A percentile compares a stretch with the other conserved stretches of the same genome.
Evolutionary conservation across 2,113 vertebrate species (phyloP).

Genomic region (Sceloporus tristichus): DNA sequence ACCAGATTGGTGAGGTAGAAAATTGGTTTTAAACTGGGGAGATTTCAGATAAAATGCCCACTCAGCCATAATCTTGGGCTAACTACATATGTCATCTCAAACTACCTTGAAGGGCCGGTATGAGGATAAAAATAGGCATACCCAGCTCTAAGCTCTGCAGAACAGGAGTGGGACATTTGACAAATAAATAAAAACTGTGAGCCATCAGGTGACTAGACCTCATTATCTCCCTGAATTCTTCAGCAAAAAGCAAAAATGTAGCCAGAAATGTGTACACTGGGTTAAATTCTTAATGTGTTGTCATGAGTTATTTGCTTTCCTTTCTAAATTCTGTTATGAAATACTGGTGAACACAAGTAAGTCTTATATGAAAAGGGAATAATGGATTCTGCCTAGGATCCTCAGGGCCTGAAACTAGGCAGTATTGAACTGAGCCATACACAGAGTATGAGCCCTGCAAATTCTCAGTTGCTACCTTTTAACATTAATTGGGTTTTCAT

Average conservation of each 20-base stretch:
- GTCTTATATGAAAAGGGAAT: background rate
- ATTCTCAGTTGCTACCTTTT: background rate
- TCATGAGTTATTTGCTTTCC: background rate
- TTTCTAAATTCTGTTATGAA: background rate
- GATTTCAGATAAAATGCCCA: background rate
- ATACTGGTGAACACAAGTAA: constrained; percentile 2
- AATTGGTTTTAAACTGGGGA: background rate
- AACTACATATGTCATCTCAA: background rate
- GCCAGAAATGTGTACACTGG: background rate
- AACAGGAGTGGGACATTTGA: background rate
- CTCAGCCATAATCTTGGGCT: background rate
- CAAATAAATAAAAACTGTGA: constrained; percentile 22
- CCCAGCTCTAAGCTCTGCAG: background rate
- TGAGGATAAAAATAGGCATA: background rate
- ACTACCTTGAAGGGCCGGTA: background rate
- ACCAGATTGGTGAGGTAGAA: background rate
- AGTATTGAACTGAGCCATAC: background rate
- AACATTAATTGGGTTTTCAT: background rate
- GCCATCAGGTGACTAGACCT: background rate
- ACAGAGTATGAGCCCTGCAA: background rate
- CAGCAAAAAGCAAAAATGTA: background rate
- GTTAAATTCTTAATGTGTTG: constrained; percentile 20
- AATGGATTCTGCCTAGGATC: background rate
- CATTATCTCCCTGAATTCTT: background rate
- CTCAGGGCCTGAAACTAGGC: background rate